phyloP scores from a whole-genome alignment of 2,113 vertebrate species.

The Gymnocephalus cernua region DNA sequence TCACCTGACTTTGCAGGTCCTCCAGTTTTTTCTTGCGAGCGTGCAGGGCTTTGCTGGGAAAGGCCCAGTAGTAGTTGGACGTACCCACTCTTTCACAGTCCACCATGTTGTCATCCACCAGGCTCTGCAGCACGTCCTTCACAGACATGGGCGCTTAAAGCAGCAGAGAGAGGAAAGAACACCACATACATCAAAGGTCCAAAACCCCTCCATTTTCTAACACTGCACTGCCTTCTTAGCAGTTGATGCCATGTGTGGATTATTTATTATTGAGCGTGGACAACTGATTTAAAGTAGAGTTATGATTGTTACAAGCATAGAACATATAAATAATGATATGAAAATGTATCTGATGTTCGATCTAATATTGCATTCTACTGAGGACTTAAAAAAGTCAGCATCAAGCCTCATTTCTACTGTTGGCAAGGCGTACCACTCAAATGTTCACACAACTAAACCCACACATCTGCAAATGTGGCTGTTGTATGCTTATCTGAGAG shows the following conservation, averaged over 20 bases:
- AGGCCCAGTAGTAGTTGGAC: constrained; percentile 99
- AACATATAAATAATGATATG: background rate
- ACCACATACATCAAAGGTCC: background rate
- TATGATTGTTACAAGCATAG: background rate
- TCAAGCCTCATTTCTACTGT: constrained; percentile 6
- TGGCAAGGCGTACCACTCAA: background rate
- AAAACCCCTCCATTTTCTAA: background rate
- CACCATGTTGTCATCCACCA: constrained; percentile 98
- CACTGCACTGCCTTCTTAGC: background rate
- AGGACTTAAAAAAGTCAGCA: constrained; percentile 23
- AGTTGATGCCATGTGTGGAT: constrained; percentile 3
- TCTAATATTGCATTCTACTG: background rate
- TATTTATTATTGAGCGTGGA: constrained; percentile 1
- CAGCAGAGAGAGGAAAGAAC: background rate
- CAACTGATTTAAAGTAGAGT: background rate
- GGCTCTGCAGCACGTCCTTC: constrained; percentile 95
- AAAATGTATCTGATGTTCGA: background rate
- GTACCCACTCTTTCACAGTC: constrained; percentile 96
- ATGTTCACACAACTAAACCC: constrained; percentile 39
- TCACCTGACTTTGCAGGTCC: constrained; percentile 91
- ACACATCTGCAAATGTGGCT: constrained; percentile 63
- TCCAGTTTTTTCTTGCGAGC: constrained; percentile 89
- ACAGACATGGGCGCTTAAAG: constrained; percentile 93
- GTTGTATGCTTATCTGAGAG: constrained; percentile 39
- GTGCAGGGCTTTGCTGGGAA: constrained; percentile 96